Percentiles rank a stretch among this genome's conserved stretches.
Evolutionary conservation across 2,888 invertebrate species (phyloP).

Genomic region (Cremastinae sp.): DNA sequence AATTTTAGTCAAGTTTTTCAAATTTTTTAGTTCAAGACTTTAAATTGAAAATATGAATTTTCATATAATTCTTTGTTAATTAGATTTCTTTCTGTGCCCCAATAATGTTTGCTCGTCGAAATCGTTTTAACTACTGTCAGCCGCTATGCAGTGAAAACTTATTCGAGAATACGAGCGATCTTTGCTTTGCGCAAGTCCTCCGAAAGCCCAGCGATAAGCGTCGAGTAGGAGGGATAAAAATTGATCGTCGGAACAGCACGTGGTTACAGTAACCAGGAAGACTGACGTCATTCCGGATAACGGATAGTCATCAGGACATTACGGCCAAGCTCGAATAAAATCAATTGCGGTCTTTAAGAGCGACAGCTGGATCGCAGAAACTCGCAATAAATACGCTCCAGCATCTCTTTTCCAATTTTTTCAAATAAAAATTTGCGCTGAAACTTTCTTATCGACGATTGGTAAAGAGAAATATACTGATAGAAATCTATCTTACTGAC

Average conservation of each 20-base stretch:
- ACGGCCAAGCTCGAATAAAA: background rate
- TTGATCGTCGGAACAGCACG: constrained; percentile 45
- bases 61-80: too few relatives aligned
- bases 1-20: too few relatives aligned
- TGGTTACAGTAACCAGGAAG: constrained; percentile 40
- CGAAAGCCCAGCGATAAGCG: constrained; percentile 26
- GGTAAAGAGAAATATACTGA: too few relatives aligned
- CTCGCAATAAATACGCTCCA: background rate
- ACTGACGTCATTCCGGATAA: constrained; percentile 44
- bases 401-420: too few relatives aligned
- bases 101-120: constrained; percentile 2
- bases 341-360: too few relatives aligned
- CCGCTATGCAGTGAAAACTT: constrained; percentile 51
- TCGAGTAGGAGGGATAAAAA: constrained; percentile 16
- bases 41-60: too few relatives aligned
- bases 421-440: too few relatives aligned
- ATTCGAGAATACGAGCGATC: constrained; percentile 1
- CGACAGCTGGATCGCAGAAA: too few relatives aligned
- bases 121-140: background rate
- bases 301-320: constrained; percentile 1
- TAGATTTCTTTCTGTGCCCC: too few relatives aligned
- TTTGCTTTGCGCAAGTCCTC: constrained; percentile 50
- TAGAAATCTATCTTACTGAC: too few relatives aligned
- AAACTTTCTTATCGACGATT: too few relatives aligned
- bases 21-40: too few relatives aligned